A percentile compares a stretch with the other conserved stretches of the same genome.
Evolutionary conservation across 2,888 invertebrate genomes (phyloP).

Genomic region (Rhagium mordax): DNA sequence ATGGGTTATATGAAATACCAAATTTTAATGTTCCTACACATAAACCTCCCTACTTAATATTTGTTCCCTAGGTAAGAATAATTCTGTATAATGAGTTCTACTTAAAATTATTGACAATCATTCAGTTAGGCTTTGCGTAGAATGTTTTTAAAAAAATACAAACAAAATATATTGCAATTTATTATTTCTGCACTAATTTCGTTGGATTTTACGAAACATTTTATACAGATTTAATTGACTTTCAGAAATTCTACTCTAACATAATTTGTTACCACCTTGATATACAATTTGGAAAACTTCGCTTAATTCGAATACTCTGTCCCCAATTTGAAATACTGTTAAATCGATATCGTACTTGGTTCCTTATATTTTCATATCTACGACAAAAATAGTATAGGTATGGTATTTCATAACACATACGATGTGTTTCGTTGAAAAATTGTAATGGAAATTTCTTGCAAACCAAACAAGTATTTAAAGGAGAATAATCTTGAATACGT

Average conservation of each 20-base stretch:
- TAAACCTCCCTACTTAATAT: too few species aligned
- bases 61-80: too few species aligned
- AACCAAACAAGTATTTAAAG: too few species aligned
- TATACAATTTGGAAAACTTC: constrained; percentile 23
- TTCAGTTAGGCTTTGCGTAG: too few species aligned
- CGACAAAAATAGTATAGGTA: constrained; percentile 10
- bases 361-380: constrained; percentile 3
- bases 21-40: too few species aligned
- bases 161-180: background rate
- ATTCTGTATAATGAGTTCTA: too few species aligned
- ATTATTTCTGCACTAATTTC: background rate
- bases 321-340: constrained; percentile 24
- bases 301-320: constrained; percentile 18
- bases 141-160: background rate
- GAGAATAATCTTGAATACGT: too few species aligned
- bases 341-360: constrained; percentile 9
- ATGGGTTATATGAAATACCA: too few species aligned
- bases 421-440: too few species aligned
- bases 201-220: background rate
- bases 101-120: too few species aligned
- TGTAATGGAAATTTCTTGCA: too few species aligned
- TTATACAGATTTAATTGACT: background rate
- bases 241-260: constrained; percentile 8
- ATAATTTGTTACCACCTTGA: constrained; percentile 13
- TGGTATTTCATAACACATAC: background rate